Conservation (phyloP, 37 sponge, comb jelly and placozoan genomes). For the Ianthella basta region DNA sequence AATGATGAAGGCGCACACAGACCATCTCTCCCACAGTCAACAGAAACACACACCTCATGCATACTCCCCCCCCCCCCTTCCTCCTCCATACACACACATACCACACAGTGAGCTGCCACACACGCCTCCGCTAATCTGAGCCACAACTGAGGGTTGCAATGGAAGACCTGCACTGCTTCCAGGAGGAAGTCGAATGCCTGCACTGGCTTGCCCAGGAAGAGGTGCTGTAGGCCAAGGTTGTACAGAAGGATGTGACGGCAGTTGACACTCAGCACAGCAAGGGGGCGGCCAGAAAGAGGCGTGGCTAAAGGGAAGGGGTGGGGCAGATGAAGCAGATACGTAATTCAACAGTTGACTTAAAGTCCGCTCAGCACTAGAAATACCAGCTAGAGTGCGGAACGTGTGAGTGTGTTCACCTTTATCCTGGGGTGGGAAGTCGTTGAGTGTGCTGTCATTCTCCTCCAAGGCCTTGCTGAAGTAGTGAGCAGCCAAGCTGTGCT, state of each 20-base stretch:
- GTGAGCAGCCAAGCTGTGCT: slow-evolving; percentile 84
- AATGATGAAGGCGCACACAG: neutral
- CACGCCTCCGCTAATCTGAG: slow-evolving; percentile 94
- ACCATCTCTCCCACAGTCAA: neutral
- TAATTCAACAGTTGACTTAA: too few species aligned
- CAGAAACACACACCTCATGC: neutral
- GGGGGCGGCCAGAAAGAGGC: slow-evolving; percentile 87
- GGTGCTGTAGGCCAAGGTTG: slow-evolving; percentile 94
- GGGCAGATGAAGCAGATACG: neutral
- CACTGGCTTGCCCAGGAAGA: slow-evolving; percentile 80
- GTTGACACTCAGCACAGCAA: slow-evolving; percentile 80
- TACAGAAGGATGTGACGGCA: slow-evolving; percentile 90
- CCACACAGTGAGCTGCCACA: slow-evolving; percentile 76
- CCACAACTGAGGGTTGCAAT: slow-evolving; percentile 93
- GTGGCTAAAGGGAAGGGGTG: slow-evolving; percentile 49
- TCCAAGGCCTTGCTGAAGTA: slow-evolving; percentile 92
- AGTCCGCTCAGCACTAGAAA: too few species aligned
- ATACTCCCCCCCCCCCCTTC: too few species aligned
- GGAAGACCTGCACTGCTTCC: slow-evolving; percentile 89
- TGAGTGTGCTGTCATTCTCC: slow-evolving; percentile 91
- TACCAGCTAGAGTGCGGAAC: too few species aligned
- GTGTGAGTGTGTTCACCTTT: slow-evolving; percentile 44
- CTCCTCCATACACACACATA: neutral
- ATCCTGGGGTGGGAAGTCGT: slow-evolving; percentile 82
- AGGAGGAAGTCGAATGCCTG: slow-evolving; percentile 93